Base-by-base conservation (phyloP, 2,113 vertebrate genomes). In the Pica pica region DNA sequence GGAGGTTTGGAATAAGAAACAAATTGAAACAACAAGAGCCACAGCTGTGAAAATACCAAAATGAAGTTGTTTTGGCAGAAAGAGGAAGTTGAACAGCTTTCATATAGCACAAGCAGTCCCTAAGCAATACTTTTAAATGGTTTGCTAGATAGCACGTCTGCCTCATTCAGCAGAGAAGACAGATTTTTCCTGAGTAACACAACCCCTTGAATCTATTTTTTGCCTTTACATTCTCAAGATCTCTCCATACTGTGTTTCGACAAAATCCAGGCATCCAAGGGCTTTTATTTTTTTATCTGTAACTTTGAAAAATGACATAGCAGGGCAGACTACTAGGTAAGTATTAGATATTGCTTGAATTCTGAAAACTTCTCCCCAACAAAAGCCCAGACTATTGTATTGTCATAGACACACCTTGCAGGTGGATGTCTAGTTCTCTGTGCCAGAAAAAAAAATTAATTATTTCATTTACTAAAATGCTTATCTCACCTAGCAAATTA, bases 41-140 rank as follows among this genome's bases (percentile, higher is more conserved):
- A 49, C 0, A 4, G 27, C 56, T 73, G 60, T 63, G 46, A 88
- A 94, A 83, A 74, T 86, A 93, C 64, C 52, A 86, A 64, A 91
- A 86, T 53, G 22, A 86, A 89, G 56, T 86, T 52, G 47, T 88
- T 93, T 86, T 83, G 90, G 76, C 82, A 96, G 76, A 74, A 95
- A 90, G 39, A 52, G 60, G 84, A 94, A 90, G 70, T 10, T 92
- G 73, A 95, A 87, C 96, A 95, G 91, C 82, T 95, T 95, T 95
- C 63, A 11, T 53, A 71, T 64, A 78, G 90, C 93, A 78, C 82
- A 88, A 79, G n/a, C 65, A 71, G 59, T 93, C 80, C 52, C 69
- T 82, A 83, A 82, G 75, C 89, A 82, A 77, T 96, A 61, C 83
- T 87, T 90, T 31, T 49, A 83, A 89, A 83, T 52, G 53, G 41